Conservation (phyloP, 2,113 vertebrate species). For the Carassius carassius region DNA sequence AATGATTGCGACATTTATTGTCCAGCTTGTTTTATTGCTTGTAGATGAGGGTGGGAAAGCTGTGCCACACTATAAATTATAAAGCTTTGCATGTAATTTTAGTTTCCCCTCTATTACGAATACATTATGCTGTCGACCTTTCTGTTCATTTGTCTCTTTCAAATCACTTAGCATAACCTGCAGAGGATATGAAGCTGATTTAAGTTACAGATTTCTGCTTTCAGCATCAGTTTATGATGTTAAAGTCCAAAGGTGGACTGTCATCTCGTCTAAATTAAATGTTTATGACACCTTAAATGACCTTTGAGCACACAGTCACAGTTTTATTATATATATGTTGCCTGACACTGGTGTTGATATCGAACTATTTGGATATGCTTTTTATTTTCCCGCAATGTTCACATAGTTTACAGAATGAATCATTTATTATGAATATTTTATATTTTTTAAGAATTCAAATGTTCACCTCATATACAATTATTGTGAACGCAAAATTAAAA, state of each 20-base stretch:
- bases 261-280: background rate
- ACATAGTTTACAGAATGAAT: background rate
- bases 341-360: background rate
- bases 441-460: background rate
- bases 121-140: background rate
- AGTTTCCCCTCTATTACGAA: background rate
- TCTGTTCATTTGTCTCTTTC: background rate
- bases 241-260: constrained; percentile 66
- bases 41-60: background rate
- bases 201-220: background rate
- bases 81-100: constrained; percentile 16
- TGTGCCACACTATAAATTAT: background rate
- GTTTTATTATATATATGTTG: background rate
- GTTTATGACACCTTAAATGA: constrained; percentile 63
- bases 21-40: background rate
- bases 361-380: background rate
- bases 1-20: constrained; percentile 60
- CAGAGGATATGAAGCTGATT: constrained; percentile 13
- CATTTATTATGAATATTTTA: background rate
- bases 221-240: constrained; percentile 61
- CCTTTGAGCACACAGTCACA: background rate
- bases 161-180: background rate
- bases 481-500: background rate
- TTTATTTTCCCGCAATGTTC: background rate
- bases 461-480: background rate